Base-by-base conservation (phyloP, 1,140 invertebrate species). In the Cydia fagiglandana region DNA sequence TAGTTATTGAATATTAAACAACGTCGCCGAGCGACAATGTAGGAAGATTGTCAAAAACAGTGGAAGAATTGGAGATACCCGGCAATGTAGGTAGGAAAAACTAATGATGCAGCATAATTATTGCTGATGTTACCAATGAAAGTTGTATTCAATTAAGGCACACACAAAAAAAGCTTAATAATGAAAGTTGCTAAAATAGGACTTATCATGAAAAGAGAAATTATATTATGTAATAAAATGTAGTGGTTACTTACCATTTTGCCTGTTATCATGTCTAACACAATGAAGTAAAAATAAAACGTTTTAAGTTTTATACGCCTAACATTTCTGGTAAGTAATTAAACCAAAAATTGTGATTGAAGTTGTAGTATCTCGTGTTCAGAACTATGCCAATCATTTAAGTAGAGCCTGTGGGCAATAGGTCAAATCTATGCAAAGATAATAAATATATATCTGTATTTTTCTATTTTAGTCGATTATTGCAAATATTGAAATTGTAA, bases 11-110 rank as follows among this genome's bases (percentile, higher is more conserved):
- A 78, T 86, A 86, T 78, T 77, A 82, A 82, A 41, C 30, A 30
- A 70, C 66, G 91, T 90, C 87, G 91, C 90, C 86, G 85, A 91
- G 90, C 91, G 90, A 85, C 74, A 41, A 64, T 88, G 75, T 73
- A 77, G 76, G 66, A 75, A 75, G 47, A 50, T 80, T 80, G 77
- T 82, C 81, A 81, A 80, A 75, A 78, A 12, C 66, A 64, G 45
- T 68, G 75, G n/a, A 17, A 17, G 66, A 70, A 70, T 78, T 76
- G 83, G 79, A 79, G 79, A 75, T 77, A 78, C 73, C 77, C 74
- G 73, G 80, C 81, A 84, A 77, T 80, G 75, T 79, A 80, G 78
- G 74, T 82, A 85, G 84, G 56, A 61, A 76, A 80, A 82, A 81
- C 80, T 78, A 64, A 73, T 76, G 82, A 77, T 80, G 80, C 75